Base-by-base conservation (phyloP, 2,888 invertebrate genomes). In the Junonia oenone region DNA sequence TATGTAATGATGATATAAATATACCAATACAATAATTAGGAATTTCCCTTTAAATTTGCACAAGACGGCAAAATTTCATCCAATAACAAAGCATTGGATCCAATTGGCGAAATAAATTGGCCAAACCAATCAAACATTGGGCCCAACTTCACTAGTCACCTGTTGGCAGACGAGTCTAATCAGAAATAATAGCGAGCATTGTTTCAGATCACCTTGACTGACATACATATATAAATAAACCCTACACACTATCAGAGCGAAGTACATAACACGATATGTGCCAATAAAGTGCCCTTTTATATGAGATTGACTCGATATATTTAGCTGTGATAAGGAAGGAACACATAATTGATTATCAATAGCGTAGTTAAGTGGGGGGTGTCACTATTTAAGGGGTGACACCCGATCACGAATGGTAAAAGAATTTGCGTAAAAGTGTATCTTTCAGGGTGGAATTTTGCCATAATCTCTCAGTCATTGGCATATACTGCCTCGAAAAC, bases 161-260 rank as follows among this genome's bases (percentile, higher is more conserved):
- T 56, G 53, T 53, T 56, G 56, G 56, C 56, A 59, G 45, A 54
- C 17, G 9, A 33, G 43, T 54, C 43, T 35, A 47, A 56, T 59
- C 56, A 56, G 37, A 56, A 51, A 46, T 56, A 55, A 47, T 38
- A 8, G 22, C 45, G 29, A 22, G 48, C 59, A 60, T 58, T 62
- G 62, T 62, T 55, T 55, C 51, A 45, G 43, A 57, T 61, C 59
- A 58, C 63, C 64, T 64, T 64, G 64, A 64, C 63, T 55, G 58
- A 63, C 56, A 61, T 63, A 54, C 27, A 55, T 56, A 55, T 59
- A 58, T 58, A 61, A 56, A 59, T 59, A 63, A 37, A 51, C 47
- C 6, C 15, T 35, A 50, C 27, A 27, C 17, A 14, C 14, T 29
- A 35, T 5, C 33, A 45, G 50, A 33, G 13, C 43, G 13, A 22